Evolutionary conservation across 2,888 invertebrate genomes (phyloP), one percentile per base, ranked within the genome.

Genomic region (Synergus gifuensis): DNA sequence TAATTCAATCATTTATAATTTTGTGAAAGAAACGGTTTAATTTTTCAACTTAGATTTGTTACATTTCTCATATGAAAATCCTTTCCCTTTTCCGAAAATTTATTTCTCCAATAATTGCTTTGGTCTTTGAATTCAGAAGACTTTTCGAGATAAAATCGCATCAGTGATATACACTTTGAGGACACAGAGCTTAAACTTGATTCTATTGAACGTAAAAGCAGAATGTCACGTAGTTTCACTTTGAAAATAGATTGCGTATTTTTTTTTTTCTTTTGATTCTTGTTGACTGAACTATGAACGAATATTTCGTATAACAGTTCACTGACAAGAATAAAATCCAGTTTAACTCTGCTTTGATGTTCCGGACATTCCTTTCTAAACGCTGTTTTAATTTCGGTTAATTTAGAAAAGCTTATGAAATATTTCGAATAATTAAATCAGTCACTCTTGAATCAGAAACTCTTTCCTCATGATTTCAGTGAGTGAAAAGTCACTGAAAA

Each of bases 241-340:
- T 60, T 60, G 60, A 60, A 60, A 22, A 60, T 60, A 22, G 60
- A 60, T 60, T 60, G 60, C 11, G 60, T 60, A 12, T 11, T n/a
- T 60, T 9, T 12, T 12, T 49, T 60, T 60, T 60, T 54, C 22
- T 60, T 60, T 22, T 22, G 12, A 60, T 60, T 60, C 60, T 60
- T 22, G 60, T 22, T 60, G 18, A 22, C 22, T 60, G 18, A 60
- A 2, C 12, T 60, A 12, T 22, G 11, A 4, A 12, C 60, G 22
- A 22, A 60, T 60, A 60, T 22, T 60, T 60, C 12, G 22, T 22
- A 60, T 60, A 60, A 18, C 18, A 60, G 11, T n/a, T 60, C 22
- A 60, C 3, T 28, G 28, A 60, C 9, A 22, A 11, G 22, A 60
- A 60, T 60, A 18, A 18, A 60, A 12, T 60, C 60, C 11, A 60